phyloP scores from a whole-genome alignment of 1,140 invertebrate genomes.

The Mercenaria mercenaria region DNA sequence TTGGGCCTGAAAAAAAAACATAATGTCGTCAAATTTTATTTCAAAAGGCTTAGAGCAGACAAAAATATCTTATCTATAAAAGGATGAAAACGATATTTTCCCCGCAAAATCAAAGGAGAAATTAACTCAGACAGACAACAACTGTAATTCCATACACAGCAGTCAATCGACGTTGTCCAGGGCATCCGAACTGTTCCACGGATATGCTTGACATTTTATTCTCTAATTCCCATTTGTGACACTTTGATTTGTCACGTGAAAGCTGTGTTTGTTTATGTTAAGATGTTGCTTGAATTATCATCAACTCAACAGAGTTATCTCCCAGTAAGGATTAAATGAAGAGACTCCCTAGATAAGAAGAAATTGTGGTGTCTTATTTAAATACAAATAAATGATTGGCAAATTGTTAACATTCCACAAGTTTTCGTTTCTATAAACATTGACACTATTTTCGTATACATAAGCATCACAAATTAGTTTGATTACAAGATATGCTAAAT shows the following conservation, averaged over 20 bases:
- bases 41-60: no score
- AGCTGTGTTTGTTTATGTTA: conserved; percentile 37
- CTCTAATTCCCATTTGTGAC: conserved; percentile 3
- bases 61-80: no score
- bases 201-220: background rate
- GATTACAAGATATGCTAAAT: background rate
- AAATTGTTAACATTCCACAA: conserved; percentile 42
- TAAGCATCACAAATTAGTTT: background rate
- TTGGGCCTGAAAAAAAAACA: no score
- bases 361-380: conserved; percentile 35
- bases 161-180: background rate
- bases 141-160: background rate
- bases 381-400: conserved; percentile 34
- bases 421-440: conserved; percentile 51
- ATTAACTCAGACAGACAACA: no score
- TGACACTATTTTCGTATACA: conserved; percentile 12
- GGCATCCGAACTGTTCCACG: background rate
- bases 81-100: background rate
- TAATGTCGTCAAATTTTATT: no score
- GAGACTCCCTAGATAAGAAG: conserved; percentile 41
- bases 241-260: conserved; percentile 12
- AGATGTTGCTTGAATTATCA: conserved; percentile 20
- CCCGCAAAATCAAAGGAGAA: no score
- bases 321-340: conserved; percentile 35
- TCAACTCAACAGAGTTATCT: conserved; percentile 20